These are phyloP conservation scores for Pimephales promelas DNA, from an alignment of 2,113 vertebrate species.

Conservation along the genomic window DNA sequence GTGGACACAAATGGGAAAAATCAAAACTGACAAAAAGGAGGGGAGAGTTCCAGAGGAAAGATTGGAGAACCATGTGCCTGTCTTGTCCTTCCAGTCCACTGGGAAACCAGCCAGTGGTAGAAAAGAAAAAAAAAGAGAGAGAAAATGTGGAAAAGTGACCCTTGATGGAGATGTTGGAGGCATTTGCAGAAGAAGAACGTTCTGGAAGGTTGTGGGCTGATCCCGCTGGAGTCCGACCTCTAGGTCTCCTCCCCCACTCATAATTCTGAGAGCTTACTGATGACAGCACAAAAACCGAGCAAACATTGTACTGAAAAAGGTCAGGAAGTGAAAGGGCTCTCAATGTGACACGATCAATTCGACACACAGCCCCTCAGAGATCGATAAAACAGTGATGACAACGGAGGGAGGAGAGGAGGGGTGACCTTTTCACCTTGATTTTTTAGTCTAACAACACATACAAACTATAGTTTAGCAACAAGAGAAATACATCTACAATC, in stretches of 20 bases:
- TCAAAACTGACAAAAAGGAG: neutral
- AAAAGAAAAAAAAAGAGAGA: neutral
- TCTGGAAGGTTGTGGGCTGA: slow-evolving; percentile 53
- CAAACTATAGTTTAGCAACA: neutral
- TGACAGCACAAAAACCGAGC: slow-evolving; percentile 50
- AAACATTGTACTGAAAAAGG: slow-evolving; percentile 51
- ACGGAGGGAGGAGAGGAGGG: neutral
- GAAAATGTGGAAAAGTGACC: slow-evolving; percentile 51
- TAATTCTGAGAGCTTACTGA: slow-evolving; percentile 60
- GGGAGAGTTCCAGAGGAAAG: slow-evolving; percentile 8
- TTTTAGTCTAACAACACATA: neutral
- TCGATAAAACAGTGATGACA: slow-evolving; percentile 15
- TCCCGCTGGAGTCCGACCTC: slow-evolving; percentile 47
- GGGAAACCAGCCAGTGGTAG: slow-evolving; percentile 53
- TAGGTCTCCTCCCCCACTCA: slow-evolving; percentile 21
- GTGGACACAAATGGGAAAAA: slow-evolving; percentile 35
- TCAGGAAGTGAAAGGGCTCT: neutral
- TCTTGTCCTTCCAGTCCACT: slow-evolving; percentile 40
- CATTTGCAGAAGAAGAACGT: slow-evolving; percentile 51
- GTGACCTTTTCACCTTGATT: neutral
- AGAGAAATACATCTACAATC: neutral
- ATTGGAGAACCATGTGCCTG: slow-evolving; percentile 47
- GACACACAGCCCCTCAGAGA: slow-evolving; percentile 36
- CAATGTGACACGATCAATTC: slow-evolving; percentile 19
- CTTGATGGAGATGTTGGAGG: slow-evolving; percentile 54